phyloP scores from a whole-genome alignment of 2,113 vertebrate species.

The Oenanthe oenanthe region DNA sequence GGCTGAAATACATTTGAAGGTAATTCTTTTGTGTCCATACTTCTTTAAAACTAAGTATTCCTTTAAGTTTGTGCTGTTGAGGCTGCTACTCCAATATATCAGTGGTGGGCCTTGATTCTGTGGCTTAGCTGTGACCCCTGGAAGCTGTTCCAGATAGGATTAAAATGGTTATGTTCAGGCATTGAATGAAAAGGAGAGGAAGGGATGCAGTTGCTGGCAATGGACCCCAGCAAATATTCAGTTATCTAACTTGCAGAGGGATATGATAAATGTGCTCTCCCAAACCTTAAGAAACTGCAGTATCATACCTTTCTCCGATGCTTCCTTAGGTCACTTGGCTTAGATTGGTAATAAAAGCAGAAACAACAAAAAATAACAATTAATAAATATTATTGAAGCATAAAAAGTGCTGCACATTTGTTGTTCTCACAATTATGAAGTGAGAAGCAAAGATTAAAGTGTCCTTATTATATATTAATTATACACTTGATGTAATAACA shows the following conservation, averaged over 20 bases:
- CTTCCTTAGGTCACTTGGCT: constrained; percentile 98
- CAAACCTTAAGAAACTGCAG: neutral
- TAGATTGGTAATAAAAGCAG: constrained; percentile 45
- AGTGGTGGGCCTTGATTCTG: neutral
- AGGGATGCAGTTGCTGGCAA: neutral
- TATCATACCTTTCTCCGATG: constrained; percentile 94
- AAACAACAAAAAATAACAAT: constrained; percentile 31
- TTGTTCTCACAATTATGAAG: neutral
- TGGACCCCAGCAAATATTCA: neutral
- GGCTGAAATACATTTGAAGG: neutral
- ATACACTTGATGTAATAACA: neutral
- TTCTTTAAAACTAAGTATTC: neutral
- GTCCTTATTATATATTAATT: neutral
- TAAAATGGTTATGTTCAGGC: neutral
- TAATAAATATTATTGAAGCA: constrained; percentile 18
- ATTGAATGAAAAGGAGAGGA: neutral
- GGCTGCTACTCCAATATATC: neutral
- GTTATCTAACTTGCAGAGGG: neutral
- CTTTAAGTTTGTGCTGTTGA: neutral
- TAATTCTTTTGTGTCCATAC: neutral
- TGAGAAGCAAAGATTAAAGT: neutral
- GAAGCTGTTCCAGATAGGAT: neutral
- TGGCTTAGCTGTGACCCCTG: neutral
- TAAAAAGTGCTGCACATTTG: neutral
- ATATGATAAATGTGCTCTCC: neutral